A percentile compares a stretch with the other conserved stretches of the same genome.
Conservation (phyloP, 2,797 vertebrate genomes). For the Propithecus perrieri region DNA sequence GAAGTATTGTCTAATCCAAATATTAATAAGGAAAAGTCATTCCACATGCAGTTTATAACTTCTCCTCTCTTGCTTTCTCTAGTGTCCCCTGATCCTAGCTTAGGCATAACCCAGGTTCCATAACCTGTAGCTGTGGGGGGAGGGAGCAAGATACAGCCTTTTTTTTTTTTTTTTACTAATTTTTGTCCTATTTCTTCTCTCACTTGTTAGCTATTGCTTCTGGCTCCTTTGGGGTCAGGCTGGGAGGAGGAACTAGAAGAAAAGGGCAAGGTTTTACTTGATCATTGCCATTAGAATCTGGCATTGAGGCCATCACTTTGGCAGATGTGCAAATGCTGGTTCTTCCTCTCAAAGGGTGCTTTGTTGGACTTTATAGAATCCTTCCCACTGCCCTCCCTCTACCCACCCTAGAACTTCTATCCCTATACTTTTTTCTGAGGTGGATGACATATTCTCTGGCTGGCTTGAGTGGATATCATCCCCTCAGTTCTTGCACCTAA, state of each 20-base stretch:
- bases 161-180: background rate
- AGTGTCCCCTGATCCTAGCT: too few relatives aligned
- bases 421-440: background rate
- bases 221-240: background rate
- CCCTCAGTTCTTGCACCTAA: background rate
- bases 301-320: background rate
- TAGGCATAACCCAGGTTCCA: background rate
- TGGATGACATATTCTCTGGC: background rate
- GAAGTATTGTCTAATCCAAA: background rate
- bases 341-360: background rate
- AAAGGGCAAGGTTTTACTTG: background rate
- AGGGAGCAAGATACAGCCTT: fast-evolving
- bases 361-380: background rate
- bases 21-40: background rate
- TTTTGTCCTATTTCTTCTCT: background rate
- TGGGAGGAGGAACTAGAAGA: background rate
- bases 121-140: background rate
- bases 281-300: background rate
- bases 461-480: background rate
- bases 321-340: background rate
- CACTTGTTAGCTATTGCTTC: background rate
- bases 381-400: background rate
- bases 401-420: background rate
- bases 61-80: background rate
- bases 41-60: background rate